Conservation (phyloP, 64 coral and sea anemone genomes). For the Porites lutea region DNA sequence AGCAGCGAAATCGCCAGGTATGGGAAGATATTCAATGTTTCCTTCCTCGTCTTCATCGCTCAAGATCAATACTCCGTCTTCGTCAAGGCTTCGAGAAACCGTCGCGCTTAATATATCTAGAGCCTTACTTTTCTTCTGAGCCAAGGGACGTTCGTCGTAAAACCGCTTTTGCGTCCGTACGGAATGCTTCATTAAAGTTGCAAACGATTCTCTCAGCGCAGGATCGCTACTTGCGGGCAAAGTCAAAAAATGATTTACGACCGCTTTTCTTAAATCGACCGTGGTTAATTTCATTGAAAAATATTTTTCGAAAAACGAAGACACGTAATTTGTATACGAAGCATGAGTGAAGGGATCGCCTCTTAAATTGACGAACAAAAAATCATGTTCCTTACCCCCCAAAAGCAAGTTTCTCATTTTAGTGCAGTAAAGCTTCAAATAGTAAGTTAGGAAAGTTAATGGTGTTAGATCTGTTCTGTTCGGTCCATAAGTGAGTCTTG, state of each 20-base stretch:
- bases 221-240: conserved; percentile 4
- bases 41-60: neutral
- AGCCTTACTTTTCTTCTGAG: conserved; percentile 21
- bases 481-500: neutral
- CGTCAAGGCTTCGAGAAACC: neutral
- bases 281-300: neutral
- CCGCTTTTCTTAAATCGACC: neutral
- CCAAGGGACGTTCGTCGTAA: conserved; percentile 19
- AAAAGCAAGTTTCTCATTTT: neutral
- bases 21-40: neutral
- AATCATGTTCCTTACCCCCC: conserved; percentile 2
- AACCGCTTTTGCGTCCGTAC: conserved; percentile 7
- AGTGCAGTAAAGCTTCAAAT: conserved; percentile 5
- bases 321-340: conserved; percentile 21
- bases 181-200: conserved; percentile 16
- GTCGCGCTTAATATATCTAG: neutral
- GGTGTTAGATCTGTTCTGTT: neutral
- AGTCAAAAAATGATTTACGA: conserved; percentile 6
- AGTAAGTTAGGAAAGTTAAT: neutral
- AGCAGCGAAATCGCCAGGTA: neutral
- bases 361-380: neutral
- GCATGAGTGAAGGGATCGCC: neutral
- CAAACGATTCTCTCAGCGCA: neutral
- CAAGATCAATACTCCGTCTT: neutral
- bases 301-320: conserved; percentile 8